These are phyloP conservation scores for Albula glossodonta DNA, from an alignment of 2,113 vertebrate genomes.

Conservation along the genomic window DNA sequence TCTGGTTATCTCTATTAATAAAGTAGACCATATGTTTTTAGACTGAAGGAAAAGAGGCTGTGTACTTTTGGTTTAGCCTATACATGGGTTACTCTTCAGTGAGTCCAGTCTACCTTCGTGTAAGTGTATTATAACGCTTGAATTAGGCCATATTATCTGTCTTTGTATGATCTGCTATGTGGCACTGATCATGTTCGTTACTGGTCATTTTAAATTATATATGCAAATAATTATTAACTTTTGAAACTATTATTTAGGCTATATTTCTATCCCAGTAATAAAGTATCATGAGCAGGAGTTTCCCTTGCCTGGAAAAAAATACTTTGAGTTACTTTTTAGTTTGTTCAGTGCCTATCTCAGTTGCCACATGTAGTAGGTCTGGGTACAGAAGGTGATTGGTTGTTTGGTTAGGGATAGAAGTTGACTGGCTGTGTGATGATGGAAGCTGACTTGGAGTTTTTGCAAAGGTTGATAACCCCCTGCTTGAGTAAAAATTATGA, in stretches of 20 bases:
- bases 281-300: too few species aligned
- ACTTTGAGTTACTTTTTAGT: background rate
- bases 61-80: background rate
- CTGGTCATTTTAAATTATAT: background rate
- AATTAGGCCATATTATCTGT: background rate
- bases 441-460: background rate
- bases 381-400: background rate
- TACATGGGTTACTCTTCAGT: background rate
- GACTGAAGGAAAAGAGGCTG: background rate
- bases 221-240: background rate
- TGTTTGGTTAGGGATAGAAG: background rate
- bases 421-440: background rate
- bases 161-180: background rate
- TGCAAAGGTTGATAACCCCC: background rate
- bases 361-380: slow-evolving; percentile 15
- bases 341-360: too few species aligned
- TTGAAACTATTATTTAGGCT: background rate
- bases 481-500: slow-evolving; percentile 25
- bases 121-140: background rate
- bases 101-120: background rate
- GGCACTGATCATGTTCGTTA: too few species aligned
- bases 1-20: too few species aligned
- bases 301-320: background rate
- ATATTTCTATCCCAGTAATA: too few species aligned
- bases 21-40: too few species aligned